Percentiles rank a stretch among this genome's conserved stretches.
Conservation (phyloP, 2,888 invertebrate genomes). For the Reticulitermes lucifugus region DNA sequence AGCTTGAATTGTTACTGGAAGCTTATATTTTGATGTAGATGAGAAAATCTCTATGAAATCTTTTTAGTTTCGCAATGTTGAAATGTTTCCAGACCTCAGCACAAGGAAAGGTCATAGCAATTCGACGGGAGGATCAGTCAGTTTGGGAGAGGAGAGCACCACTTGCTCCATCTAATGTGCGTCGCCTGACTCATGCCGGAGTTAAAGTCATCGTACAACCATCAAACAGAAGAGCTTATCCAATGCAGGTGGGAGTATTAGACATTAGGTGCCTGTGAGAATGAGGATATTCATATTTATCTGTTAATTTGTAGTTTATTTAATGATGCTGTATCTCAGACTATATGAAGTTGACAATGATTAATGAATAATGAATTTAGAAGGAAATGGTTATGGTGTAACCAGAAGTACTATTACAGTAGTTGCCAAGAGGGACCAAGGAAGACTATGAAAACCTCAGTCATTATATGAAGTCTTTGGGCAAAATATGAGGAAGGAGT, state of each 20-base stretch:
- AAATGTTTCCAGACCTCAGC: constrained; percentile 34
- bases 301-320: no score
- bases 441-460: no score
- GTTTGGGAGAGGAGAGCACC: constrained; percentile 97
- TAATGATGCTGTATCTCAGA: no score
- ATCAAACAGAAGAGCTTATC: constrained; percentile 96
- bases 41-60: not conserved
- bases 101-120: constrained; percentile 79
- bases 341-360: no score
- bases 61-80: not conserved
- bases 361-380: no score
- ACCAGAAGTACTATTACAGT: no score
- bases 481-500: no score
- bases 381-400: no score
- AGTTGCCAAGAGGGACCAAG: no score
- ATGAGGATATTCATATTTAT: no score
- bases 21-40: not conserved
- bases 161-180: constrained; percentile 91
- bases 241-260: constrained; percentile 80
- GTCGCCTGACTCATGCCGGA: constrained; percentile 85
- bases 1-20: not conserved
- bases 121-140: constrained; percentile 92
- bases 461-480: no score
- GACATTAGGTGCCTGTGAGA: not conserved
- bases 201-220: constrained; percentile 98